Percentiles rank a stretch among this genome's conserved stretches.
Evolutionary conservation across 1,140 invertebrate genomes (phyloP).

Genomic region (Sipha flava): DNA sequence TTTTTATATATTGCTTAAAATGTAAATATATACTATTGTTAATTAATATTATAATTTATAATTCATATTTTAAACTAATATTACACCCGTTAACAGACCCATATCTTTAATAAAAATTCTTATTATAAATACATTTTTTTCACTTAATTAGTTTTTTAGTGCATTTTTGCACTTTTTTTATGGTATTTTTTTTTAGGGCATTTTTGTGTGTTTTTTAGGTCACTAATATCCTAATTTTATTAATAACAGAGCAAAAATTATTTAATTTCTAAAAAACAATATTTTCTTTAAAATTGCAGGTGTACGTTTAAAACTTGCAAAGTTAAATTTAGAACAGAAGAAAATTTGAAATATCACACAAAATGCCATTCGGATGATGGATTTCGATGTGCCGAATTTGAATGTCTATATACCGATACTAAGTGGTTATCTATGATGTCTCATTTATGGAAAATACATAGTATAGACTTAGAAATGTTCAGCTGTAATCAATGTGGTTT

Average conservation of each 20-base stretch:
- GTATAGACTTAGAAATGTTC: slow-evolving; percentile 66
- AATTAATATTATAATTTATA: no score
- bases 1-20: no score
- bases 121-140: no score
- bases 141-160: no score
- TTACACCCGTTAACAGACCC: no score
- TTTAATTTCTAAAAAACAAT: not conserved
- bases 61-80: no score
- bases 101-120: no score
- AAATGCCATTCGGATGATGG: not conserved
- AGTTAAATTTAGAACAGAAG: not conserved
- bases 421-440: slow-evolving; percentile 56
- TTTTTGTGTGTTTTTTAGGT: not conserved
- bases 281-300: not conserved
- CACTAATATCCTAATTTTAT: no score
- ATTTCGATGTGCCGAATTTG: slow-evolving; percentile 2
- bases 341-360: not conserved
- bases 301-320: not conserved
- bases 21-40: no score
- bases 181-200: no score
- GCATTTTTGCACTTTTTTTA: no score
- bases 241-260: no score
- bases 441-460: slow-evolving; percentile 67
- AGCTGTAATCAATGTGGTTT: slow-evolving; percentile 57
- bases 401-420: slow-evolving; percentile 34